Evolutionary conservation across 2,888 invertebrate species (phyloP).

Genomic region (Perizoma affinitatum): DNA sequence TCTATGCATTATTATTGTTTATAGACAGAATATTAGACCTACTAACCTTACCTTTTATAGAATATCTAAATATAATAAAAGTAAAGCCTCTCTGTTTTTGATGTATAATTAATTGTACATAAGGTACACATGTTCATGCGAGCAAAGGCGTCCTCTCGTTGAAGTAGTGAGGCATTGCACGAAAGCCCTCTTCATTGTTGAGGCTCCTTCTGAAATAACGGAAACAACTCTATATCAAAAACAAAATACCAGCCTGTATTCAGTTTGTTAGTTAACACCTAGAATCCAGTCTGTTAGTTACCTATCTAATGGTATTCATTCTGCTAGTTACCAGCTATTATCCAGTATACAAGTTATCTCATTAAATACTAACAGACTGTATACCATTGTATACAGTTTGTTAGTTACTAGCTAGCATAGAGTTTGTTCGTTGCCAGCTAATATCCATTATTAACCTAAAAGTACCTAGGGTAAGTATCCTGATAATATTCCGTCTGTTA

Average conservation of each 20-base stretch:
- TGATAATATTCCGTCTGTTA: too few relatives aligned
- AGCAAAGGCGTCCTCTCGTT: conserved; percentile 21
- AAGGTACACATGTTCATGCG: background rate
- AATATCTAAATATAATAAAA: background rate
- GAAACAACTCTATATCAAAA: background rate
- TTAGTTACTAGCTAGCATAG: too few relatives aligned
- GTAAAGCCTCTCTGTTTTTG: conserved; percentile 6
- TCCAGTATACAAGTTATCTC: too few relatives aligned
- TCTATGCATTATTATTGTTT: too few relatives aligned
- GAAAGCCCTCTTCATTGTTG: conserved; percentile 6
- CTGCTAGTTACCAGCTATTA: background rate
- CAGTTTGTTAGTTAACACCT: conserved; percentile 1
- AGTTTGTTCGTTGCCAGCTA: too few relatives aligned
- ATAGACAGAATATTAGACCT: too few relatives aligned
- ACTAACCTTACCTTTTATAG: too few relatives aligned
- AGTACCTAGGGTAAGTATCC: too few relatives aligned
- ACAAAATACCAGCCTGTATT: background rate
- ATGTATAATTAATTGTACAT: background rate
- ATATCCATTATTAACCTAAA: too few relatives aligned
- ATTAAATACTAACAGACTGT: too few relatives aligned
- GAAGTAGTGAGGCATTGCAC: conserved; percentile 11
- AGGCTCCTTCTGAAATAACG: conserved; percentile 34
- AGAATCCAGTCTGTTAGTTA: background rate
- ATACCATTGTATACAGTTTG: too few relatives aligned
- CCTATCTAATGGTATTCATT: background rate